Conservation (phyloP, 2,888 invertebrate species). For the Apantesis nais region DNA sequence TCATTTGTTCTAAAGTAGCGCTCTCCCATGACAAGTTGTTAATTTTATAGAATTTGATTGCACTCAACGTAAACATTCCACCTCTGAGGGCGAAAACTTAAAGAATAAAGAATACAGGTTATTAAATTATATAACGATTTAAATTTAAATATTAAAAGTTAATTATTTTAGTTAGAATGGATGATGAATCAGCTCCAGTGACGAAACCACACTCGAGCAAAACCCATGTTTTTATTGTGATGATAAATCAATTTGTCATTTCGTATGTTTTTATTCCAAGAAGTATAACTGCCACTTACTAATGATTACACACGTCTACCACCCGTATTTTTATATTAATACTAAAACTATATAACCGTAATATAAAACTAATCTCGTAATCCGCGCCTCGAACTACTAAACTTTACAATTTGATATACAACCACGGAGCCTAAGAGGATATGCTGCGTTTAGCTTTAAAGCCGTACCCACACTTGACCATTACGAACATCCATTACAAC, state of each 20-base stretch:
- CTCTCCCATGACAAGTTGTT: no score
- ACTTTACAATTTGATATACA: constrained; percentile 48
- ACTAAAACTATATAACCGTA: constrained; percentile 38
- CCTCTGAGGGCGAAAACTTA: no score
- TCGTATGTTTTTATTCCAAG: constrained; percentile 6
- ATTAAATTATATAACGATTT: no score
- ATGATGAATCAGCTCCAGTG: background rate
- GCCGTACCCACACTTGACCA: constrained; percentile 1
- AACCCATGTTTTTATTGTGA: constrained; percentile 9
- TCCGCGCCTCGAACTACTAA: constrained; percentile 35
- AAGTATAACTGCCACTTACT: constrained; percentile 4
- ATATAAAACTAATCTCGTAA: constrained; percentile 42
- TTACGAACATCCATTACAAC: no score
- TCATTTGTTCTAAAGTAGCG: no score
- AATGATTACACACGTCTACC: background rate
- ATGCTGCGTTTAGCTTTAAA: background rate
- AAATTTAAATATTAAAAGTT: no score
- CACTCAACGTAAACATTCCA: no score
- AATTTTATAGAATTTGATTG: no score
- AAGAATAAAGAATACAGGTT: no score
- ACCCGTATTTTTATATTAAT: constrained; percentile 32
- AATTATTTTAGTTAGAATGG: background rate
- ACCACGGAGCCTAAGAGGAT: constrained; percentile 16
- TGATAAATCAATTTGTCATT: constrained; percentile 13
- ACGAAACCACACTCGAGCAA: background rate